Evolutionary conservation across 35 echinoderm and acorn worm genomes (phyloP).

Genomic region (Holothuria glaberrima): DNA sequence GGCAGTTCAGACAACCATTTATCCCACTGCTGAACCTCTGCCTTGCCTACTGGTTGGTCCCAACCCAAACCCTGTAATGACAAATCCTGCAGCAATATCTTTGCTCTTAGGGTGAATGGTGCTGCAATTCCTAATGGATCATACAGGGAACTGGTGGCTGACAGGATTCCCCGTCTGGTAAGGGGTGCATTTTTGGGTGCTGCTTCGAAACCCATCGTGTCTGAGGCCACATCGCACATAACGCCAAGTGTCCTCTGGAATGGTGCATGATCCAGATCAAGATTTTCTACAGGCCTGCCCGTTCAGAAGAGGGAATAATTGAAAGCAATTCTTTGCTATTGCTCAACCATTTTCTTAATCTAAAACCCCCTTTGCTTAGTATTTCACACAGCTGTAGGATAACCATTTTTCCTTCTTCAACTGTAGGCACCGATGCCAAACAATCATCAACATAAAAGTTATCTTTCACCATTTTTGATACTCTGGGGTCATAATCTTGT

Average conservation of each 20-base stretch:
- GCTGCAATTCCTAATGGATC: conserved; percentile 47
- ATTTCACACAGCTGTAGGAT: background rate
- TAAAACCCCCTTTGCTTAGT: conserved; percentile 40
- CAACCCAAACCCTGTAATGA: conserved; percentile 8
- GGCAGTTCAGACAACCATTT: conserved; percentile 52
- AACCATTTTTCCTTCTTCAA: background rate
- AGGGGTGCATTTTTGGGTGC: background rate
- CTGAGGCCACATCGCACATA: background rate
- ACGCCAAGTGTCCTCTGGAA: background rate
- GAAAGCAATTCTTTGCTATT: conserved; percentile 32
- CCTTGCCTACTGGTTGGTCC: conserved; percentile 32
- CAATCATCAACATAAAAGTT: conserved; percentile 55
- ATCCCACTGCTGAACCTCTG: conserved; percentile 37
- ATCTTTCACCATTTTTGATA: background rate
- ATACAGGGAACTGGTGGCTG: conserved; percentile 32
- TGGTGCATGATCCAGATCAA: conserved; percentile 65
- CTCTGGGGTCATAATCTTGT: conserved; percentile 4
- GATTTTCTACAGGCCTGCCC: conserved; percentile 50
- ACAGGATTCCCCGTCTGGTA: conserved; percentile 39
- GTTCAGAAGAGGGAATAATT: conserved; percentile 7
- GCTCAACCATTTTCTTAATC: conserved; percentile 59
- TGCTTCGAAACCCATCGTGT: conserved; percentile 9
- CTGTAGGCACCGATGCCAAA: background rate
- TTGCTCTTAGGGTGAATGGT: conserved; percentile 37
- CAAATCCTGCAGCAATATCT: conserved; percentile 40